Conservation (phyloP, 64 coral and sea anemone species). For the Montipora sp. region DNA sequence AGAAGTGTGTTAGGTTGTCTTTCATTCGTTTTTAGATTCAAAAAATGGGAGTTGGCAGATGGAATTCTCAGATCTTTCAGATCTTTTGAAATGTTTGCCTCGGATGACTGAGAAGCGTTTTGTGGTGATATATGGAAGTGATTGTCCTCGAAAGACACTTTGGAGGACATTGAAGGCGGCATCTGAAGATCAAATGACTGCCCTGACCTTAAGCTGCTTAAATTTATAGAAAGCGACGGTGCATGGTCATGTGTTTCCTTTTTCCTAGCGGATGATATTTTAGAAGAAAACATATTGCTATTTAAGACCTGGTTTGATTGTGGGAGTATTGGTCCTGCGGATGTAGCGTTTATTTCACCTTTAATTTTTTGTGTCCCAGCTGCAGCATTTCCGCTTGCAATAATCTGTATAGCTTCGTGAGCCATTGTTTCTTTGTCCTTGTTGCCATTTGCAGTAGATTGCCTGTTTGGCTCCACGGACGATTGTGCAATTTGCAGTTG, state of each 20-base stretch:
- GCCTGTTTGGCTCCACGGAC: no score
- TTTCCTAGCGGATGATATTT: not conserved
- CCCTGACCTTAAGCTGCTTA: not conserved
- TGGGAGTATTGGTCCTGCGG: not conserved
- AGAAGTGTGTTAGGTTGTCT: not conserved
- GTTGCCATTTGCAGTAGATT: no score
- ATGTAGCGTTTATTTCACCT: not conserved
- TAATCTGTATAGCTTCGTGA: not conserved
- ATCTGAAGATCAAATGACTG: conserved; percentile 28
- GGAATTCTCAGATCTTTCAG: not conserved
- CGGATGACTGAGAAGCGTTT: not conserved
- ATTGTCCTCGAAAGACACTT: conserved; percentile 1
- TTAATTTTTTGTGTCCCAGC: not conserved
- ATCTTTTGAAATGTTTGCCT: not conserved
- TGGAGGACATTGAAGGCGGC: not conserved
- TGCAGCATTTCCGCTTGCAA: not conserved
- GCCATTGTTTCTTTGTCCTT: not conserved
- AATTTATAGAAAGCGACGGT: conserved; percentile 30
- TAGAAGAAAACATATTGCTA: not conserved
- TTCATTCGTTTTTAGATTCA: not conserved
- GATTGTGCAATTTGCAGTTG: no score
- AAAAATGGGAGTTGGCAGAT: not conserved
- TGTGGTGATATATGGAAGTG: not conserved
- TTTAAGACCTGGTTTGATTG: not conserved
- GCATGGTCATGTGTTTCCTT: not conserved